phyloP scores from a whole-genome alignment of 2,888 invertebrate species.

The Leucozona laternaria region DNA sequence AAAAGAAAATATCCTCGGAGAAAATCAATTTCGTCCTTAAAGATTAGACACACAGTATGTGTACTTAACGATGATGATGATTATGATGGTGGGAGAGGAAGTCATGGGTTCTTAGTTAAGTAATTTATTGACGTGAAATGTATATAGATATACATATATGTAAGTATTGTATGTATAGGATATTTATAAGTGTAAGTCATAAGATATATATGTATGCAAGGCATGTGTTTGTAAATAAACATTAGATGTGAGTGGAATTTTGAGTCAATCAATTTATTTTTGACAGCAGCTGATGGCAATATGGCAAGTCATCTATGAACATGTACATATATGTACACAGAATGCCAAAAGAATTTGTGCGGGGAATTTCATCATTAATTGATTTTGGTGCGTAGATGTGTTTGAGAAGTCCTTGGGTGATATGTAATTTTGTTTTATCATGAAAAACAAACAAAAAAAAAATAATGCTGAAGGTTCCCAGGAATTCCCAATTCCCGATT shows the following conservation, averaged over 20 bases:
- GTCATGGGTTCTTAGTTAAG: conserved; percentile 14
- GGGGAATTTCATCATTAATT: conserved; percentile 3
- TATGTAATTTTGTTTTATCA: background rate
- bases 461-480: no score
- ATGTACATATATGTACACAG: no score
- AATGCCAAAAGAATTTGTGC: background rate
- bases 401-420: background rate
- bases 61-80: conserved; percentile 14
- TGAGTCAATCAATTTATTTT: conserved; percentile 20
- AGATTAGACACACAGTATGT: conserved; percentile 9
- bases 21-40: conserved; percentile 6
- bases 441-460: background rate
- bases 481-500: no score
- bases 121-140: background rate
- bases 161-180: background rate
- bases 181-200: no score
- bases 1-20: background rate
- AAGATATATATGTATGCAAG: no score
- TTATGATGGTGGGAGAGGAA: conserved; percentile 1
- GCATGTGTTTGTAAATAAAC: background rate
- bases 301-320: background rate
- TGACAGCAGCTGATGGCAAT: conserved; percentile 1
- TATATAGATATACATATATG: background rate
- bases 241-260: conserved; percentile 13
- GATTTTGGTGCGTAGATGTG: background rate